phyloP scores from a whole-genome alignment of 2,113 vertebrate genomes.

The Pionites leucogaster region DNA sequence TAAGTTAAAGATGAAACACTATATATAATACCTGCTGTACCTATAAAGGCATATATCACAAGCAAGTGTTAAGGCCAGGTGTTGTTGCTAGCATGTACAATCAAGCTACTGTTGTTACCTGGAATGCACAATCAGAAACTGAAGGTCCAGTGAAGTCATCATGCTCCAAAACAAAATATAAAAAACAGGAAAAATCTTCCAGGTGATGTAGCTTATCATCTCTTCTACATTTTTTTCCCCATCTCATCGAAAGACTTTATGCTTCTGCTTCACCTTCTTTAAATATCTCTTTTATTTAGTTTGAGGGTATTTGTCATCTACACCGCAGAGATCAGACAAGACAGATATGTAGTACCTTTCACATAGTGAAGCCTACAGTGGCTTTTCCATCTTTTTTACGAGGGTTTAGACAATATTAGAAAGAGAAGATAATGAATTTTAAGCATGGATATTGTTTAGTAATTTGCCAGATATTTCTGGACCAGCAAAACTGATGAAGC shows the following conservation, averaged over 20 bases:
- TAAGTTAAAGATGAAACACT: background rate
- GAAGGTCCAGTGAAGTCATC: background rate
- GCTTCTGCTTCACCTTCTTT: background rate
- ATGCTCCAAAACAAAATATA: background rate
- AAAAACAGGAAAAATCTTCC: background rate
- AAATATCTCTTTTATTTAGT: background rate
- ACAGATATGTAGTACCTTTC: background rate
- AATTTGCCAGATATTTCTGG: background rate
- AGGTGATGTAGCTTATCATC: background rate
- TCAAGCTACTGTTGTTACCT: background rate
- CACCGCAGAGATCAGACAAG: background rate
- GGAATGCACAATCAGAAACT: background rate
- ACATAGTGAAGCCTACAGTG: background rate
- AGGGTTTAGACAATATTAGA: background rate
- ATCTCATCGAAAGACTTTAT: background rate
- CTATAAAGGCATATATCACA: background rate
- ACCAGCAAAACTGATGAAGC: background rate
- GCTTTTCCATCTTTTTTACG: background rate
- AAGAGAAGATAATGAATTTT: background rate
- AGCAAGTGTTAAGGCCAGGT: background rate
- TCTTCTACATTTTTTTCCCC: background rate
- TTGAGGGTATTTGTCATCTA: background rate
- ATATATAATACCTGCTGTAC: background rate
- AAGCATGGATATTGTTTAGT: background rate
- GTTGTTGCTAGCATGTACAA: background rate